Percentiles rank a stretch among this genome's conserved stretches.
phyloP scores from a whole-genome alignment of 2,888 invertebrate species.

The Autographa gamma region DNA sequence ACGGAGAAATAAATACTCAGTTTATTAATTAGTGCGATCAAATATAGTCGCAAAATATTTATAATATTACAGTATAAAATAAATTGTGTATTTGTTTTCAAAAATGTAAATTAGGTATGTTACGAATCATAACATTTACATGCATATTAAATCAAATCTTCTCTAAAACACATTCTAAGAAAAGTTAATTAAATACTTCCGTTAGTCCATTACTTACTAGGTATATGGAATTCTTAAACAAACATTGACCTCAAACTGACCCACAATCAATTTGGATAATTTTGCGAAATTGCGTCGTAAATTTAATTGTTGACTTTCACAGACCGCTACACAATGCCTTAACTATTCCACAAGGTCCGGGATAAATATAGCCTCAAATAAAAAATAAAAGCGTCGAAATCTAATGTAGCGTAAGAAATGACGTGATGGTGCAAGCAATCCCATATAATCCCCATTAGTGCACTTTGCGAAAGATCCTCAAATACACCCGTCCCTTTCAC shows the following conservation, averaged over 20 bases:
- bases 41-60: neutral
- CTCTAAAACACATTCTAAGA: slow-evolving; percentile 16
- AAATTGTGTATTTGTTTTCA: neutral
- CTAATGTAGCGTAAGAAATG: slow-evolving; percentile 68
- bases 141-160: slow-evolving; percentile 6
- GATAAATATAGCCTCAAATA: slow-evolving; percentile 51
- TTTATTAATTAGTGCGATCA: neutral
- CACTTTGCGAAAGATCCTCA: slow-evolving; percentile 83
- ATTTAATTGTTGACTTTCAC: slow-evolving; percentile 59
- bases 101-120: neutral
- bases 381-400: slow-evolving; percentile 65
- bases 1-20: neutral
- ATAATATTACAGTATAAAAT: neutral
- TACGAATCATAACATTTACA: neutral
- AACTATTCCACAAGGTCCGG: slow-evolving; percentile 50
- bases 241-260: slow-evolving; percentile 52
- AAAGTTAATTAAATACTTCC: slow-evolving; percentile 33
- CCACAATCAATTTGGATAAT: slow-evolving; percentile 47
- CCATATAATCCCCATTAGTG: slow-evolving; percentile 85
- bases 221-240: slow-evolving; percentile 37
- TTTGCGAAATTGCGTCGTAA: slow-evolving; percentile 53
- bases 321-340: slow-evolving; percentile 43
- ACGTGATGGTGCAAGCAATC: slow-evolving; percentile 75
- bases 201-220: slow-evolving; percentile 47
- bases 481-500: slow-evolving; percentile 73